Conservation (phyloP, 1,140 invertebrate species). For the Drosophila kurseongensis region DNA sequence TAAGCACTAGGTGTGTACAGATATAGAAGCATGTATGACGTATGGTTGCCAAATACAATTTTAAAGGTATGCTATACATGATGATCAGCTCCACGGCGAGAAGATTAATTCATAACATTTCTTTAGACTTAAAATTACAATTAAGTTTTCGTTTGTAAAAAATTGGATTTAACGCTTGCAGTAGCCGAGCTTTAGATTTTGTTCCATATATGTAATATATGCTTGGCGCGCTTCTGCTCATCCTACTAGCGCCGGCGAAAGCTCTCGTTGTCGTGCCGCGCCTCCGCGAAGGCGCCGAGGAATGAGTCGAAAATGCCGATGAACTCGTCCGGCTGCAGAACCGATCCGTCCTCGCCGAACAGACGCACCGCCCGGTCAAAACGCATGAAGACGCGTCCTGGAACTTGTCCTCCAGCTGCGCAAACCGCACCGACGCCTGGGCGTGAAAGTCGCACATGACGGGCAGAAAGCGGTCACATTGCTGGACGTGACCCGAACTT, state of each 20-base stretch:
- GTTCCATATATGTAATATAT: constrained; percentile 81
- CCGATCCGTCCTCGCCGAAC: constrained; percentile 95
- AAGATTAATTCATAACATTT: constrained; percentile 33
- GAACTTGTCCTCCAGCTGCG: constrained; percentile 97
- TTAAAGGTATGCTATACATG: constrained; percentile 21
- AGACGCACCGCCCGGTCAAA: constrained; percentile 94
- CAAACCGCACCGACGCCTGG: constrained; percentile 94
- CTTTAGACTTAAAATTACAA: constrained; percentile 69
- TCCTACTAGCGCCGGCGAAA: constrained; percentile 93
- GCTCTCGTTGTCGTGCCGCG: constrained; percentile 95
- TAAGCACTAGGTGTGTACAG: constrained; percentile 13
- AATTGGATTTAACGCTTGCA: constrained; percentile 76
- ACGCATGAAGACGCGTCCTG: constrained; percentile 90
- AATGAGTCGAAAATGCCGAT: constrained; percentile 98
- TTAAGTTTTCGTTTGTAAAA: constrained; percentile 56
- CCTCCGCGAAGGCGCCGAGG: constrained; percentile 93
- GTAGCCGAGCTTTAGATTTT: constrained; percentile 56
- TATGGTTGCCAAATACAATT: constrained; percentile 23
- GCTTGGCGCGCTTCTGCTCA: constrained; percentile 94
- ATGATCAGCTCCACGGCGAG: not conserved
- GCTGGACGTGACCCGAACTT: constrained; percentile 87
- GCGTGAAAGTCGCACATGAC: constrained; percentile 98
- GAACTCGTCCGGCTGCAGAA: constrained; percentile 97
- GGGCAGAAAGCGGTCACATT: constrained; percentile 94
- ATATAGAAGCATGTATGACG: constrained; percentile 2